Base-by-base conservation (phyloP, 2,113 vertebrate genomes). In the Petaurus breviceps region DNA sequence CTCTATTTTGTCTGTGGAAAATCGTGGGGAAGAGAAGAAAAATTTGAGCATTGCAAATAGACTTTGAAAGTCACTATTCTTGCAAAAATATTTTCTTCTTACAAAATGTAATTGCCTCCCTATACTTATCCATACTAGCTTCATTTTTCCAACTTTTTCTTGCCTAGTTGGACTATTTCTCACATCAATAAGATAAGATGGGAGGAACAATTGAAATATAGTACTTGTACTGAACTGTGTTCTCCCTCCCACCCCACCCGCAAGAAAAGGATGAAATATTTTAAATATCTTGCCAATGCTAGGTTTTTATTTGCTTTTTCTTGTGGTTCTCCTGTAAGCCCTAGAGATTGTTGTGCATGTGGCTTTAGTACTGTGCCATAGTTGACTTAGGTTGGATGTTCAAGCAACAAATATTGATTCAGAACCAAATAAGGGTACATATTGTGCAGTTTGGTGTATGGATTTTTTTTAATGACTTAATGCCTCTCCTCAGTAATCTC, bases 61-160 rank as follows among this genome's bases (percentile, higher is more conserved):
- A 0, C 23, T 50, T 1, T 47, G 92, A 0, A n/a, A 37, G 51
- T 91, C 94, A 12, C 2, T 57, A 49, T 84, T 84, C n/a, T 54
- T 93, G 90, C 92, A 92, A 94, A 92, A 7, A 8, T 51, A 8
- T 31, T 50, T 92, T 93, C 50, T 57, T 84, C 37, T 90, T 95
- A 68, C 19, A 43, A 84, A 51, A 3, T 68, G n/a, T 57, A 16
- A 54, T 92, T 96, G 0, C 31, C 31, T 93, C 77, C 46, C 46
- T 54, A 4, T 91, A 16, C 93, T 90, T 68, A 2, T 95, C 24
- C 31, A 0, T 68, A 31, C 9, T 57, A 7, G 16, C 1, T 77
- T 89, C 37, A 51, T 90, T 94, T 94, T 26, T 5, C 90, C 55
- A 3, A 51, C 16, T 23, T 43, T 22, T 25, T 51, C 37, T 5